Evolutionary conservation across 2,113 vertebrate genomes (phyloP).

Genomic region (Origma solitaria): DNA sequence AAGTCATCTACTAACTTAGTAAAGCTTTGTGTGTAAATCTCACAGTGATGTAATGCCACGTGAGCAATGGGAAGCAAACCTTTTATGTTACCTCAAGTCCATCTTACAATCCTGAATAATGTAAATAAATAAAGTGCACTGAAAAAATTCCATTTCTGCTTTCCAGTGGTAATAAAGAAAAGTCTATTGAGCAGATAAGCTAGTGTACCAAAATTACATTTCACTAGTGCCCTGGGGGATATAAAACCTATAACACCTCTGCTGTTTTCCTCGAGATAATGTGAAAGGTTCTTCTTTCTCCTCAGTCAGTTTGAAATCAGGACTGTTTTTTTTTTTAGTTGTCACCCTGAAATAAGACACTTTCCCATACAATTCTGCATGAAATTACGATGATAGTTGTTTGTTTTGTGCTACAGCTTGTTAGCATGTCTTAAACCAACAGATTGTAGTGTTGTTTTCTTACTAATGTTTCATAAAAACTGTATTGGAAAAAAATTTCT

Average conservation of each 20-base stretch:
- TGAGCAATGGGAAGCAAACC: background rate
- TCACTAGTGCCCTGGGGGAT: background rate
- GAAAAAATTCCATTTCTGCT: background rate
- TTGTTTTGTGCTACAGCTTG: background rate
- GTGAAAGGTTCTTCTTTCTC: background rate
- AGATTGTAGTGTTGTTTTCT: background rate
- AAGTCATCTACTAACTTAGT: background rate
- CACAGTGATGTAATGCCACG: background rate
- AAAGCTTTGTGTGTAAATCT: background rate
- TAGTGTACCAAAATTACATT: background rate
- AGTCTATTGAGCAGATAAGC: background rate
- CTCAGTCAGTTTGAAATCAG: background rate
- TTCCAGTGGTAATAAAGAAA: background rate
- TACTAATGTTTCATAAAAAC: background rate
- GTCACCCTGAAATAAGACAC: background rate
- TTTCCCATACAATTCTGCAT: background rate
- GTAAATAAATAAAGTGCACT: background rate
- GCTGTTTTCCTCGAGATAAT: background rate
- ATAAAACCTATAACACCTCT: background rate
- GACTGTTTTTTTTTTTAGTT: background rate
- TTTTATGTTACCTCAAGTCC: background rate
- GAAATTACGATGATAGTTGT: background rate
- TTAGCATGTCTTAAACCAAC: background rate
- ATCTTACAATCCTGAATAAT: background rate
- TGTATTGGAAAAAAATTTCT: background rate